phyloP scores from a whole-genome alignment of 2,797 vertebrate genomes.

The Lindbergichthys nudifrons region DNA sequence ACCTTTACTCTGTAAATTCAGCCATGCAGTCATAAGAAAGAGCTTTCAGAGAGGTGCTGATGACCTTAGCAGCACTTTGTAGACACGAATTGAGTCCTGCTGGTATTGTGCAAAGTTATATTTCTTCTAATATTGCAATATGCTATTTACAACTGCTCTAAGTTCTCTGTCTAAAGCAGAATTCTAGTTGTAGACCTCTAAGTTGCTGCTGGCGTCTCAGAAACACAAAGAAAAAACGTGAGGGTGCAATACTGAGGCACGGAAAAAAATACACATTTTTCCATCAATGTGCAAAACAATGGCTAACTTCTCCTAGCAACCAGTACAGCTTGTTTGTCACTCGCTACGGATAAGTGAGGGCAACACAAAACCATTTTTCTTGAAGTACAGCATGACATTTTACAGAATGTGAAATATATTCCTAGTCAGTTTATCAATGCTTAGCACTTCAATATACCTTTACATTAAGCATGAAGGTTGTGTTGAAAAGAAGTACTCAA shows the following conservation, averaged over 20 bases:
- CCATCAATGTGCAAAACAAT: too few relatives aligned
- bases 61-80: constrained; percentile 20
- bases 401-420: background rate
- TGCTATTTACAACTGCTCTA: too few relatives aligned
- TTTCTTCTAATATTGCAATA: constrained; percentile 5
- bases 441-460: background rate
- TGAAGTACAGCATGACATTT: background rate
- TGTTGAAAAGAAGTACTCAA: background rate
- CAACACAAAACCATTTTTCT: background rate
- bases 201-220: background rate
- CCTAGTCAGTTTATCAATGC: background rate
- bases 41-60: constrained; percentile 15
- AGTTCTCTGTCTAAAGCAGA: background rate
- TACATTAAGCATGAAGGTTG: background rate
- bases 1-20: constrained; percentile 14
- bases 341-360: too few relatives aligned
- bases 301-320: too few relatives aligned
- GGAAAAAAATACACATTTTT: too few relatives aligned
- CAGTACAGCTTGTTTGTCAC: too few relatives aligned
- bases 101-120: background rate
- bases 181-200: background rate
- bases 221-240: too few relatives aligned
- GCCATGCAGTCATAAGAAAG: background rate
- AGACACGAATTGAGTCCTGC: background rate
- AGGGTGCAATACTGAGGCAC: too few relatives aligned